Conservation (phyloP, 2,888 invertebrate species). For the Physocephala rufipes region DNA sequence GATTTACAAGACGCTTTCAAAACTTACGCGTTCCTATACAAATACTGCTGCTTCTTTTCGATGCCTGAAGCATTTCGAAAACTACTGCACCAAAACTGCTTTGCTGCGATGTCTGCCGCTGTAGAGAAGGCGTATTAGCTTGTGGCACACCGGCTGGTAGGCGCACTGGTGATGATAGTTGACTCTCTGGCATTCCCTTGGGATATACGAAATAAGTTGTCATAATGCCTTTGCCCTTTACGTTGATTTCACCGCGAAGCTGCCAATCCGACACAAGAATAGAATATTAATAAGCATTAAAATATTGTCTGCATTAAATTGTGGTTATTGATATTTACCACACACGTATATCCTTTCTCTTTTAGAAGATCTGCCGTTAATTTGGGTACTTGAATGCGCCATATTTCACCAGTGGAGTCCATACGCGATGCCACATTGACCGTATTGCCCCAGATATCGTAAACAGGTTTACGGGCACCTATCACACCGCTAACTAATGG, state of each 20-base stretch:
- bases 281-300: not conserved
- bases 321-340: conserved; percentile 51
- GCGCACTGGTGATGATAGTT: conserved; percentile 60
- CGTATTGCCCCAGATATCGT: conserved; percentile 97
- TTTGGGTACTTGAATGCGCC: conserved; percentile 88
- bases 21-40: conserved; percentile 63
- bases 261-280: conserved; percentile 61
- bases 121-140: conserved; percentile 69
- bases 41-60: conserved; percentile 61
- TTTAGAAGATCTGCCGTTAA: conserved; percentile 79
- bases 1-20: not conserved
- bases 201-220: conserved; percentile 91
- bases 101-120: conserved; percentile 76
- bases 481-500: conserved; percentile 95
- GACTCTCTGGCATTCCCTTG: conserved; percentile 64
- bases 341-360: conserved; percentile 63
- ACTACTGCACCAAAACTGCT: conserved; percentile 87
- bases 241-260: conserved; percentile 87
- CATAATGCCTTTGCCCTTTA: conserved; percentile 96
- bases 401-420: conserved; percentile 92
- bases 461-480: conserved; percentile 94
- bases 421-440: conserved; percentile 97
- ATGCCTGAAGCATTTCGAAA: conserved; percentile 86
- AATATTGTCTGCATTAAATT: not conserved
- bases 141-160: conserved; percentile 65